Percentiles rank a stretch among this genome's conserved stretches.
Evolutionary conservation across 2,797 vertebrate genomes (phyloP).

Genomic region (Melanitta fusca): DNA sequence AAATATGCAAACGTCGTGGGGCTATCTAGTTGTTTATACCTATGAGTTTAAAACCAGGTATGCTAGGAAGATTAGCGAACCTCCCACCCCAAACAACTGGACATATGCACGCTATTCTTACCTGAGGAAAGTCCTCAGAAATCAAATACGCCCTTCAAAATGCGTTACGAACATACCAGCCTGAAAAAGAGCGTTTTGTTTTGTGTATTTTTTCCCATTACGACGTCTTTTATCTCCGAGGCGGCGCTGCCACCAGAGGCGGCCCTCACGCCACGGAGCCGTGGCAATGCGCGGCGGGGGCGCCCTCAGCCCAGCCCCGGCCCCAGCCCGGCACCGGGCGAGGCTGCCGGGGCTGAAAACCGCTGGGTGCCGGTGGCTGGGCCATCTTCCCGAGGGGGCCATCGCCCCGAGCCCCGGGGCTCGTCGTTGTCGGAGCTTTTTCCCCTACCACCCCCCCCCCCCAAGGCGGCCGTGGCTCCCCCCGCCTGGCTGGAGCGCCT

Average conservation of each 20-base stretch:
- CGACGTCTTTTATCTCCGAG: neutral
- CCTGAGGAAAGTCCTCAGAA: neutral
- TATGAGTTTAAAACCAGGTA: neutral
- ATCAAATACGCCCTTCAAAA: neutral
- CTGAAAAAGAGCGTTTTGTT: too few species aligned
- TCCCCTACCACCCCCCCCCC: too few species aligned
- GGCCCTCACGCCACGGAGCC: neutral
- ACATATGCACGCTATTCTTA: neutral
- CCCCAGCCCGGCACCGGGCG: neutral
- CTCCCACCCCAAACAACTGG: neutral
- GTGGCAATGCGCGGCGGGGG: neutral
- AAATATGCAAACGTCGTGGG: neutral
- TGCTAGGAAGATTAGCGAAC: neutral
- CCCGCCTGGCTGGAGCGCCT: neutral
- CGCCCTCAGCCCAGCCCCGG: neutral
- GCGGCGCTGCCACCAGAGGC: neutral
- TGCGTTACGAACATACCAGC: neutral
- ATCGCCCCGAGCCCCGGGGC: too few species aligned
- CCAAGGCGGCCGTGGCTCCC: neutral
- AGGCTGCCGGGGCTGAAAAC: neutral
- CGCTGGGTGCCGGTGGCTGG: neutral
- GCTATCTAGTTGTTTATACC: neutral
- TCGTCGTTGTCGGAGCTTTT: neutral
- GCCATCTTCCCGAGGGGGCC: too few species aligned
- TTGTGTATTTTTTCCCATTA: too few species aligned